Evolutionary conservation across 2,888 invertebrate species (phyloP), one percentile per base, ranked within the genome.

Genomic region (Biston betularia): DNA sequence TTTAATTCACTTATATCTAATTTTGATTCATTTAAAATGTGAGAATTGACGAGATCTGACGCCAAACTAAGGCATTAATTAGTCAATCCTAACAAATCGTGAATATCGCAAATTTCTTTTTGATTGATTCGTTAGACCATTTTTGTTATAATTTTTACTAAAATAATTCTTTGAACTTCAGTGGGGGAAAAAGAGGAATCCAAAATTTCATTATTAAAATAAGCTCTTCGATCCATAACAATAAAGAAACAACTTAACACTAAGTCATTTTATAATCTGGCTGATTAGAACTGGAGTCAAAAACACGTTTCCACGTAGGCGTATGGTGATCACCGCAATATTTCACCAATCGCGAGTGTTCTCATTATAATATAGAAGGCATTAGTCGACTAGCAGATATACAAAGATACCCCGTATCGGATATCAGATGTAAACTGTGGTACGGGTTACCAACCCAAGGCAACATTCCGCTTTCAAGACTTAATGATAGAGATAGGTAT

Each of bases 361-460:
- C 86, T 86, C 83, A 87, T 88, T 88, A 85, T 85, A 85, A 83
- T 86, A 87, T 84, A 81, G 76, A 76, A 79, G 80, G 83, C 77
- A 86, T 85, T 83, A 83, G 70, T 71, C 63, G 62, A 81, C 89
- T 88, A 87, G 87, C 85, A 80, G 87, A 89, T 90, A 88, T 83
- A 82, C 81, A 83, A 82, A 87, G 89, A 90, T 89, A 90, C 81
- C 79, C 77, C 80, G 83, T 89, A 90, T 90, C 86, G 79, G 83
- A 81, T 90, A 89, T 90, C 89, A 88, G 89, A 90, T 88, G 89
- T 87, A 88, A 88, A 83, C 82, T 86, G 81, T 75, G 80, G 86
- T 87, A 89, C 89, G 89, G 88, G 91, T 88, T 87, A 90, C 89
- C 87, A 88, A 87, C 89, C 89, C 82, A 85, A 79, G 69, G 79